Percentiles rank a stretch among this genome's conserved stretches.
Conservation (phyloP, 2,797 vertebrate species). For the Nyctalus aviator region DNA sequence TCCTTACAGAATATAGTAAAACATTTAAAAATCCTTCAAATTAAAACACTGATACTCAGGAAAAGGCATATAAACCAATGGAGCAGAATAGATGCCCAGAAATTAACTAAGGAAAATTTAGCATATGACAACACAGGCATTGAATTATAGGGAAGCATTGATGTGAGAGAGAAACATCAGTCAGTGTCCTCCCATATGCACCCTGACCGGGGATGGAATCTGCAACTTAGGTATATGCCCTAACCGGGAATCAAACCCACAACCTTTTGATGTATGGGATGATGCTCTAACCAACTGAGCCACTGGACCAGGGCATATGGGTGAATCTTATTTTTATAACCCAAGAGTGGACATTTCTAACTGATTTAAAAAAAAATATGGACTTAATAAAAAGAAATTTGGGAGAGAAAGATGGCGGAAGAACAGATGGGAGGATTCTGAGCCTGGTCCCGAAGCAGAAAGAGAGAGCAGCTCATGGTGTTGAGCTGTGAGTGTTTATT, state of each 20-base stretch:
- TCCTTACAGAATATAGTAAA: constrained; percentile 43
- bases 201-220: neutral
- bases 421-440: too few relatives aligned
- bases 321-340: constrained; percentile 24
- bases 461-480: too few relatives aligned
- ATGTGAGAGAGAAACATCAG: neutral
- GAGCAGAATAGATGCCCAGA: neutral
- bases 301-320: neutral
- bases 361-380: neutral
- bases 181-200: neutral
- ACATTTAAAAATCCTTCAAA: constrained; percentile 25
- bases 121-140: neutral
- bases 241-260: neutral
- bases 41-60: neutral
- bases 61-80: neutral
- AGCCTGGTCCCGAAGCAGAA: too few relatives aligned
- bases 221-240: neutral
- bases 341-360: constrained; percentile 14
- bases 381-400: neutral
- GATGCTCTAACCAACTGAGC: neutral
- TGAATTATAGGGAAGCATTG: neutral
- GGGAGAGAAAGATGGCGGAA: too few relatives aligned
- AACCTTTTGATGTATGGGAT: neutral
- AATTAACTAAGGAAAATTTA: constrained; percentile 11
- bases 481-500: too few relatives aligned